phyloP scores from a whole-genome alignment of 35 echinoderm and acorn worm species.

The Eucidaris tribuloides region DNA sequence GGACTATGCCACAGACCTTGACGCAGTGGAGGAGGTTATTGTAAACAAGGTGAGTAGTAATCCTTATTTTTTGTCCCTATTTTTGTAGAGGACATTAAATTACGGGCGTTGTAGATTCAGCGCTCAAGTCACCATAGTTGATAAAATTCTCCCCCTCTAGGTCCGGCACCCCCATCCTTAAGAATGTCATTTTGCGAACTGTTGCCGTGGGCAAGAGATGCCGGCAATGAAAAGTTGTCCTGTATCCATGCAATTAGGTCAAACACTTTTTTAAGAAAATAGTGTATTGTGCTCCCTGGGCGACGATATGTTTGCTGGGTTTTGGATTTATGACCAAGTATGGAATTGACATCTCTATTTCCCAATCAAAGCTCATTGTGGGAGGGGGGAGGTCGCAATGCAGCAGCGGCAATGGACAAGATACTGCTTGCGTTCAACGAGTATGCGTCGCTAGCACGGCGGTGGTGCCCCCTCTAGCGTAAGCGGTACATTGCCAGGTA shows the following conservation, averaged over 20 bases:
- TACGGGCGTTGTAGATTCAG: background rate
- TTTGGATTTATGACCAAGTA: too few relatives aligned
- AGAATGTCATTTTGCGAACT: background rate
- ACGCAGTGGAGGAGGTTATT: background rate
- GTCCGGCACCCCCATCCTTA: background rate
- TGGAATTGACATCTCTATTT: too few relatives aligned
- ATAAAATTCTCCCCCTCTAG: background rate
- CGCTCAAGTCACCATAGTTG: background rate
- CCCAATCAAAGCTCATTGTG: background rate
- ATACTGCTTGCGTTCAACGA: background rate
- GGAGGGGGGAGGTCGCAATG: background rate
- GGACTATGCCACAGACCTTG: background rate
- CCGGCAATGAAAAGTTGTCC: background rate
- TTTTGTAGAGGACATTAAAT: too few relatives aligned
- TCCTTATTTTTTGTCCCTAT: background rate
- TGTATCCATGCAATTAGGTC: background rate
- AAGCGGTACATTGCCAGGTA: too few relatives aligned
- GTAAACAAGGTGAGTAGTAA: background rate
- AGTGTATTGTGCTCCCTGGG: too few relatives aligned
- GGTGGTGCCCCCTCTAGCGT: conserved; percentile 31
- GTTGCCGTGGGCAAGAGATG: background rate
- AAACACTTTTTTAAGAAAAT: too few relatives aligned
- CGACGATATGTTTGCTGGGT: too few relatives aligned
- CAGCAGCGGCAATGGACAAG: background rate
- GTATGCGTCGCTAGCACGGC: conserved; percentile 1